Conservation (phyloP, 2,113 vertebrate species). For the Pagrus major region DNA sequence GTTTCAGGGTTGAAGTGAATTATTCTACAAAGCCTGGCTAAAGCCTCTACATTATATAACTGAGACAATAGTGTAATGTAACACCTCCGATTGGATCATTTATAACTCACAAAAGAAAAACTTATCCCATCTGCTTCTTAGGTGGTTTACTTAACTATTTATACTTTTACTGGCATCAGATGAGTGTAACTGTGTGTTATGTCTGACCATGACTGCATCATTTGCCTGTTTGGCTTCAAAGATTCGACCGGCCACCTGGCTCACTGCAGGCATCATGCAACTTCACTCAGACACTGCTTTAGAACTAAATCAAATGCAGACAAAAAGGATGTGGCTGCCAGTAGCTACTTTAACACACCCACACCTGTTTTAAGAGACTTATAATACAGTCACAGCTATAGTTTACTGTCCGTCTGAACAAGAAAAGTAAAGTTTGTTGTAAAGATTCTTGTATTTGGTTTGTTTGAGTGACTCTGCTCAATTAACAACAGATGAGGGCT, state of each 20-base stretch:
- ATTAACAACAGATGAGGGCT: background rate
- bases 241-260: constrained; percentile 1
- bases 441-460: background rate
- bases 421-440: background rate
- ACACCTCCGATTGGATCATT: background rate
- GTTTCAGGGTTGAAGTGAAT: background rate
- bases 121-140: constrained; percentile 7
- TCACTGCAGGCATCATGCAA: background rate
- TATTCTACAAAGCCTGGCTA: background rate
- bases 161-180: constrained; percentile 29
- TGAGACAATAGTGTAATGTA: background rate
- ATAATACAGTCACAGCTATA: background rate
- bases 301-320: constrained; percentile 1
- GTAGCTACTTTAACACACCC: constrained; percentile 21
- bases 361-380: background rate
- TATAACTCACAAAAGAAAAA: constrained; percentile 13
- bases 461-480: background rate
- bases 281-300: constrained; percentile 7
- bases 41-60: background rate
- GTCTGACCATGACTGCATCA: background rate
- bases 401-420: background rate
- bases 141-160: constrained; percentile 12
- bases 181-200: background rate
- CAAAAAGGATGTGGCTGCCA: background rate
- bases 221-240: constrained; percentile 13